Percentiles rank a stretch among this genome's conserved stretches.
Conservation (phyloP, 2,888 invertebrate species). For the Drosophila rellima region DNA sequence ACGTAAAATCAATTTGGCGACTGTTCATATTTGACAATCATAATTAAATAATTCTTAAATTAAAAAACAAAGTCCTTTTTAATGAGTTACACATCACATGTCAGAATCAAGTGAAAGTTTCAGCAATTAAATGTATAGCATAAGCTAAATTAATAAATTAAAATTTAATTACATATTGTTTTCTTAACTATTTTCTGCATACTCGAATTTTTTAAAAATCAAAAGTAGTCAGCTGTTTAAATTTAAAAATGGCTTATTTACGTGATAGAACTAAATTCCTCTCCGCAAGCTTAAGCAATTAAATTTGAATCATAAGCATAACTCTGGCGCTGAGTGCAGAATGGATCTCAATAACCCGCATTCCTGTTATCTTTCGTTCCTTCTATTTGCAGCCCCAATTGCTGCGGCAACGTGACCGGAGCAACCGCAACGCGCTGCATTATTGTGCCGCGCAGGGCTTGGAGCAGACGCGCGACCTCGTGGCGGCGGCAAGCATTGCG, state of each 20-base stretch:
- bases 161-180: no score
- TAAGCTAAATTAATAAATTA: no score
- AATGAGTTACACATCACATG: no score
- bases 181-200: no score
- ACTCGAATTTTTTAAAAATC: no score
- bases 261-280: not conserved
- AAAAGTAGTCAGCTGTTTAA: no score
- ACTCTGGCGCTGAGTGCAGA: not conserved
- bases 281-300: not conserved
- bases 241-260: not conserved
- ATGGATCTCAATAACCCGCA: constrained; percentile 18
- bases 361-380: not conserved
- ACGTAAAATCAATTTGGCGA: no score
- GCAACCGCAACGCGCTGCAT: constrained; percentile 95
- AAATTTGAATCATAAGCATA: constrained; percentile 8
- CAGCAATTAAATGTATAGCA: no score
- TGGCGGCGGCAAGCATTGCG: constrained; percentile 91
- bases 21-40: no score
- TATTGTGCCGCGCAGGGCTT: constrained; percentile 90
- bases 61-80: no score
- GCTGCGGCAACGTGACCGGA: constrained; percentile 91
- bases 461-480: constrained; percentile 85
- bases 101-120: no score
- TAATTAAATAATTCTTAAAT: no score
- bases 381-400: constrained; percentile 87